Evolutionary conservation across 1,140 invertebrate species (phyloP), one percentile per base, ranked within the genome.

Genomic region (Pygmarrhopalites habei): DNA sequence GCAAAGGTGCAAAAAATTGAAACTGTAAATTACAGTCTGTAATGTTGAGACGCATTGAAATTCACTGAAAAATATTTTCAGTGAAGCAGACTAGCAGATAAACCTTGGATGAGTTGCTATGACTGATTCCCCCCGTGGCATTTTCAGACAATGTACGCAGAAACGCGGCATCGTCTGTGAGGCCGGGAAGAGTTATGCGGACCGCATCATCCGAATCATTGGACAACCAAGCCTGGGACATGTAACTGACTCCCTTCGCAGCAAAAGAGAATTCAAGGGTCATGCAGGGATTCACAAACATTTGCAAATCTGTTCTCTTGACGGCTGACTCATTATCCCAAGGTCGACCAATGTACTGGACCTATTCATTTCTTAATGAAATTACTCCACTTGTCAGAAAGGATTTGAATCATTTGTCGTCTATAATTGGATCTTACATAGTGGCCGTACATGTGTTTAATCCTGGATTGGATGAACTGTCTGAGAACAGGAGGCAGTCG

Each of bases 391-490:
- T 52, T 10, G 23, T 4, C 49, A 23, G 44, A 52, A 52, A 14
- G 7, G 19, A 26, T 26, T 2, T 26, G 12, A 25, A 52, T 7
- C 26, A 30, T 52, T 2, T 12, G 4, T 15, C 7, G 4, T 35
- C 2, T 10, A 10, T 19, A 32, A 19, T 35, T 2, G 5, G 7
- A 39, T 25, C 35, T 58, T 58, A 58, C 56, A 19, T 26, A 23
- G 5, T 46, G 56, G 3, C 56, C 56, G 23, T 43, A 46, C n/a
- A 58, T 35, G 17, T 58, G 39, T 25, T 46, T 43, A 3, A 58
- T 3, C 19, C 28, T 15, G 14, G 14, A 14, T 25, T 26, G 17
- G 2, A 58, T 14, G n/a, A 44, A 58, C 15, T 28, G 19, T 26
- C 14, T 5, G 5, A 7, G 14, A 25, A 30, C 25, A 2, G 2